Conservation (phyloP, 1,140 invertebrate species). For the Cotesia chilonis region DNA sequence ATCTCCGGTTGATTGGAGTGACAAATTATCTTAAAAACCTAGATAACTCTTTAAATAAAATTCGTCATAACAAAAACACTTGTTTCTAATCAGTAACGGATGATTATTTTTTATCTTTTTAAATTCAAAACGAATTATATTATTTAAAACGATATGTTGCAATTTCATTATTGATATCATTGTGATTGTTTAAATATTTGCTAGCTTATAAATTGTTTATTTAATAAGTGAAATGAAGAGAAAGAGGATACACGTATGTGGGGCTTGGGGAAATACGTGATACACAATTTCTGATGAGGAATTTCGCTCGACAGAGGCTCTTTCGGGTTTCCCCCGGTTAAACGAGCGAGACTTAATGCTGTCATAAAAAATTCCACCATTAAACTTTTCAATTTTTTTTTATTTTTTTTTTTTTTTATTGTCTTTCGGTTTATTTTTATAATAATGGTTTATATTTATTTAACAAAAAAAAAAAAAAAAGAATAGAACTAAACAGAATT, state of each 20-base stretch:
- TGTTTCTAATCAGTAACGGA: too few species aligned
- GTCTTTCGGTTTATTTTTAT: not conserved
- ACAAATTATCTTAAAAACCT: too few species aligned
- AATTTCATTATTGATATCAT: not conserved
- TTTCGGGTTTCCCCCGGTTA: conserved; percentile 11
- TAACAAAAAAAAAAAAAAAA: too few species aligned
- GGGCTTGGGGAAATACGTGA: not conserved
- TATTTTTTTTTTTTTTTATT: not conserved
- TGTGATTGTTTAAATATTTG: not conserved
- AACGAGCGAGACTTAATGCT: not conserved
- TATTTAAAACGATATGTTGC: too few species aligned
- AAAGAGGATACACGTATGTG: conserved; percentile 3
- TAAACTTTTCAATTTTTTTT: not conserved
- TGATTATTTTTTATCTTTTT: too few species aligned
- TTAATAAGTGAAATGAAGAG: conserved; percentile 5
- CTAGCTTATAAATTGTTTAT: not conserved
- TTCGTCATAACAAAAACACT: too few species aligned
- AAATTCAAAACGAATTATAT: too few species aligned
- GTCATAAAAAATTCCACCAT: not conserved
- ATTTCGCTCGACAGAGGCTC: conserved; percentile 12
- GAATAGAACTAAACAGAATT: too few species aligned
- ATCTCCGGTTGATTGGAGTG: too few species aligned
- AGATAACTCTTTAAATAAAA: too few species aligned
- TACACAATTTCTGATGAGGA: conserved; percentile 4
- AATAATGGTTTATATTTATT: too few species aligned